These are phyloP conservation scores for Lasioglossum pauxillum DNA, from an alignment of 2,888 invertebrate genomes.

Conservation along the genomic window DNA sequence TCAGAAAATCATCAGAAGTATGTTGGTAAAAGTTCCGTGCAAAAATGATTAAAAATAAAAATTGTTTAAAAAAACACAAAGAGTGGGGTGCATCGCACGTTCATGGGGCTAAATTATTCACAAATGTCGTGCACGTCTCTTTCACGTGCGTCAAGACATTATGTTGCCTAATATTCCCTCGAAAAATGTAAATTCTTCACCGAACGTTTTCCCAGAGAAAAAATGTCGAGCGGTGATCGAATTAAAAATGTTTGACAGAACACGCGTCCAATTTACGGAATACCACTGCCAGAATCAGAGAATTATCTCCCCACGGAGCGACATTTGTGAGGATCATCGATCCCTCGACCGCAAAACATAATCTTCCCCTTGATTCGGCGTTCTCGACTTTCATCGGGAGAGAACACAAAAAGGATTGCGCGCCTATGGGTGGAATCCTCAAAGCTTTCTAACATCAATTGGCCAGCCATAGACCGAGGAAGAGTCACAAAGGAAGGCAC, in stretches of 20 bases:
- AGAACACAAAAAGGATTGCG: conserved; percentile 17
- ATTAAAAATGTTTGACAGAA: not conserved
- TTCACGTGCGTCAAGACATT: too few relatives aligned
- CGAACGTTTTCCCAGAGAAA: not conserved
- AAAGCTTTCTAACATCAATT: conserved; percentile 38
- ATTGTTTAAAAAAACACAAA: too few relatives aligned
- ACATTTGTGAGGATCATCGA: conserved; percentile 28
- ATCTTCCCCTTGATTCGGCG: conserved; percentile 32
- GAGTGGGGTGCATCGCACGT: too few relatives aligned
- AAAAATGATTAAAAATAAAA: too few relatives aligned
- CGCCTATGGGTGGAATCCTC: conserved; percentile 31
- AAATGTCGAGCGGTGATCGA: not conserved
- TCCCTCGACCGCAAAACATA: conserved; percentile 14
- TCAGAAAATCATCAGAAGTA: too few relatives aligned
- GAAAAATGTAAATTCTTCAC: not conserved
- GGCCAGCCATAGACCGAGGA: conserved; percentile 16
- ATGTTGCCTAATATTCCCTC: not conserved
- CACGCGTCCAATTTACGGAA: not conserved
- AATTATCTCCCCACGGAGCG: conserved; percentile 1
- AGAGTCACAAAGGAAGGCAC: conserved; percentile 31
- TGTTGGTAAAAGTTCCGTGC: too few relatives aligned
- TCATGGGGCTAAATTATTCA: too few relatives aligned
- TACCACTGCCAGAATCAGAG: not conserved
- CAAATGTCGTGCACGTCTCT: too few relatives aligned
- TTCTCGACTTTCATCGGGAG: conserved; percentile 10